A percentile compares a stretch with the other conserved stretches of the same genome.
These are phyloP conservation scores for Danio choprae DNA, from an alignment of 2,797 vertebrate species.

Conservation along the genomic window DNA sequence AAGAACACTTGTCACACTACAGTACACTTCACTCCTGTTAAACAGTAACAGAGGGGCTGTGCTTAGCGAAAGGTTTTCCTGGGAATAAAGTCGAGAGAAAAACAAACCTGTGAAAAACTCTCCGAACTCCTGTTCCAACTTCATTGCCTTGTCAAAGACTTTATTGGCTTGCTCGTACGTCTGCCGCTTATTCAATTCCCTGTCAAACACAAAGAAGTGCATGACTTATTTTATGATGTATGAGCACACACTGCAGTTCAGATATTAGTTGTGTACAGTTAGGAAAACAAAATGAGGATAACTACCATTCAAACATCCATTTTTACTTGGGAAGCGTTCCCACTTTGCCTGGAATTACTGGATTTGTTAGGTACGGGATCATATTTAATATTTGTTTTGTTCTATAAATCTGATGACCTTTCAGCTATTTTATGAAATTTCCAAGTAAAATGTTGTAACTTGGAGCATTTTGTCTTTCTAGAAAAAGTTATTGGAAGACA, in stretches of 20 bases:
- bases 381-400: no score
- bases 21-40: neutral
- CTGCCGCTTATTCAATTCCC: conserved; percentile 99
- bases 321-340: no score
- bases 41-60: neutral
- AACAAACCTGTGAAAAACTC: conserved; percentile 96
- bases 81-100: neutral
- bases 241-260: neutral
- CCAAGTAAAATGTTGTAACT: no score
- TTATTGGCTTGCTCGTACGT: conserved; percentile 98
- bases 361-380: no score
- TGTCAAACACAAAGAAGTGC: conserved; percentile 66
- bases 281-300: neutral
- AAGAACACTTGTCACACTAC: conserved; percentile 4
- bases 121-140: conserved; percentile 98
- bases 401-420: no score
- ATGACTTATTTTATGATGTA: neutral
- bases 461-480: no score
- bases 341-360: no score
- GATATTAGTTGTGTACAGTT: neutral
- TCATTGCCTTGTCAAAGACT: conserved; percentile 98
- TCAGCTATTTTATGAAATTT: no score
- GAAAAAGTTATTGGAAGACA: no score
- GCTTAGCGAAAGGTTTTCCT: neutral
- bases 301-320: neutral